A percentile compares a stretch with the other conserved stretches of the same genome.
Conservation (phyloP, 2,797 vertebrate genomes). For the Karalla daura region DNA sequence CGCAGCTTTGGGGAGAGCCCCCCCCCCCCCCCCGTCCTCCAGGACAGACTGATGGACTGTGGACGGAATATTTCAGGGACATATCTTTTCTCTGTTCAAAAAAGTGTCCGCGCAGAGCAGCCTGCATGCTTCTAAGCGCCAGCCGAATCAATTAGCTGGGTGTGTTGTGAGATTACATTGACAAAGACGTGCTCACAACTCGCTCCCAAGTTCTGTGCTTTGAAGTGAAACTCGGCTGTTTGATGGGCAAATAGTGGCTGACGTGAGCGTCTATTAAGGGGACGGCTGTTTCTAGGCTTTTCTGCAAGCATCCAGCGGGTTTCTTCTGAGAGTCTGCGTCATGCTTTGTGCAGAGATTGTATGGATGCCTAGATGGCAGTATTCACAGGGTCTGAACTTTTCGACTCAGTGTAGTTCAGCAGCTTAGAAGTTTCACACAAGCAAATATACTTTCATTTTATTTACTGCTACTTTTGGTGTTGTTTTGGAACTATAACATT, state of each 20-base stretch:
- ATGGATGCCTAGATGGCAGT: slow-evolving; percentile 18
- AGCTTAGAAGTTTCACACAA: slow-evolving; percentile 6
- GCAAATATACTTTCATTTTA: too few relatives aligned
- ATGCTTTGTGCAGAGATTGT: slow-evolving; percentile 8
- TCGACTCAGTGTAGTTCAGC: background rate
- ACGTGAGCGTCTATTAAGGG: slow-evolving; percentile 21
- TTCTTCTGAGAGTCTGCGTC: slow-evolving; percentile 14
- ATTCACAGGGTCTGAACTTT: slow-evolving; percentile 14
- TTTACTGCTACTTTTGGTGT: too few relatives aligned
- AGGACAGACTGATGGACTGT: slow-evolving; percentile 20
- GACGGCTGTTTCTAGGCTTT: slow-evolving; percentile 38
- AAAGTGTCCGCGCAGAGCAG: slow-evolving; percentile 20
- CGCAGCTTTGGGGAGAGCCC: slow-evolving; percentile 28
- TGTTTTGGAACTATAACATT: too few relatives aligned
- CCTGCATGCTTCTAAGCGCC: slow-evolving; percentile 36
- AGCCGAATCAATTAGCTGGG: slow-evolving; percentile 62
- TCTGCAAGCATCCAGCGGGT: slow-evolving; percentile 14
- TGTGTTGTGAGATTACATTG: slow-evolving; percentile 50
- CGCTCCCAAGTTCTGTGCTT: slow-evolving; percentile 45
- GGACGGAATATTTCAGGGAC: slow-evolving; percentile 45
- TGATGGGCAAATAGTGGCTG: slow-evolving; percentile 52
- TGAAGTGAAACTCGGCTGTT: slow-evolving; percentile 57
- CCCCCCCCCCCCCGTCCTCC: slow-evolving; percentile 29
- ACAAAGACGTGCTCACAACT: slow-evolving; percentile 54
- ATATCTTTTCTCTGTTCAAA: slow-evolving; percentile 30